Conservation (phyloP, 2,113 vertebrate species). For the Eubucco bourcierii region DNA sequence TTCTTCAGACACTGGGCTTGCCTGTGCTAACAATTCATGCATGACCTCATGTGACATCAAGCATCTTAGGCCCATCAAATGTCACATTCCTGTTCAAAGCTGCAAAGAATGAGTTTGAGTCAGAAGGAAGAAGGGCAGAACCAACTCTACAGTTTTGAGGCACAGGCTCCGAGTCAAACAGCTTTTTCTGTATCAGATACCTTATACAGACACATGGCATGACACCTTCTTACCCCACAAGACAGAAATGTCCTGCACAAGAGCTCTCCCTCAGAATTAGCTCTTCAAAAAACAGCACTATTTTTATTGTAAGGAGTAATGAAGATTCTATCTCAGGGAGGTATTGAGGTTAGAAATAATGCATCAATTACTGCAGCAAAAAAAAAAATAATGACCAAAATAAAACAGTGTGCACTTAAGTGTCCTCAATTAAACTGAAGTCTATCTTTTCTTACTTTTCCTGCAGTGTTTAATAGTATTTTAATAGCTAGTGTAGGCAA, state of each 20-base stretch:
- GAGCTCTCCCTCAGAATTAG: neutral
- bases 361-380: neutral
- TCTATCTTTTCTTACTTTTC: neutral
- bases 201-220: neutral
- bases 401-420: neutral
- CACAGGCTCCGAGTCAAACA: neutral
- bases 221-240: neutral
- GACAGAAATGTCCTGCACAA: neutral
- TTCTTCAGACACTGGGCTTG: neutral
- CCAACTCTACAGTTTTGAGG: neutral
- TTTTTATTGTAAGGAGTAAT: neutral
- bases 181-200: neutral
- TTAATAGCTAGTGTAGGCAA: neutral
- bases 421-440: neutral
- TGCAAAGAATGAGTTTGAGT: neutral
- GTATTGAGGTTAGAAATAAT: neutral
- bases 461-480: neutral
- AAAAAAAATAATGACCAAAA: neutral
- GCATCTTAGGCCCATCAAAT: neutral
- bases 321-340: neutral
- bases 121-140: neutral
- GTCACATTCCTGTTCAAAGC: neutral
- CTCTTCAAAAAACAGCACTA: neutral
- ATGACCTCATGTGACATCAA: neutral
- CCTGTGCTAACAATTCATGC: neutral